These are phyloP conservation scores for Python bivittatus DNA, from an alignment of 2,113 vertebrate genomes.

Conservation along the genomic window DNA sequence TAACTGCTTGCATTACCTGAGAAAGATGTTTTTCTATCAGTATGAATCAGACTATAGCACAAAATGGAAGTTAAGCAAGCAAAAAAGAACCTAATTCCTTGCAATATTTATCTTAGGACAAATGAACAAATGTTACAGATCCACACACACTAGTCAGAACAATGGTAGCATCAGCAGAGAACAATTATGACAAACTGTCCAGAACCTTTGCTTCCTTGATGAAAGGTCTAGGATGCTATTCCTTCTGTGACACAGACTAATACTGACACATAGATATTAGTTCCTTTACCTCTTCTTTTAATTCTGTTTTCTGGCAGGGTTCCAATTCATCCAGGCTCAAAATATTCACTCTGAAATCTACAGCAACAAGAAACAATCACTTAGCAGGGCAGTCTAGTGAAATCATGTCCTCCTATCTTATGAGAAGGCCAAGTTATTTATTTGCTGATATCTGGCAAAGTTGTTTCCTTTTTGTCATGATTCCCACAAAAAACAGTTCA, in stretches of 20 bases:
- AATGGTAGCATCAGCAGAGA: neutral
- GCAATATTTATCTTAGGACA: neutral
- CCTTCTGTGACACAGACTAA: neutral
- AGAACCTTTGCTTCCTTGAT: neutral
- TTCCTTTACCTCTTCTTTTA: conserved; percentile 58
- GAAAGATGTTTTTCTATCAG: neutral
- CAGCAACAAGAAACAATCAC: neutral
- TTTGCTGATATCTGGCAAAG: neutral
- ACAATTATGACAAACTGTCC: neutral
- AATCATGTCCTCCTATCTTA: neutral
- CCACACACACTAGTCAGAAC: neutral
- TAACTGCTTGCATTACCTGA: conserved; percentile 36
- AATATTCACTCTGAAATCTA: conserved; percentile 84
- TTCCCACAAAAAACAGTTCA: neutral
- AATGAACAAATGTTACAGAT: neutral
- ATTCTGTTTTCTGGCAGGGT: conserved; percentile 48
- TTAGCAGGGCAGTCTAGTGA: neutral
- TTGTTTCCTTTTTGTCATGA: neutral
- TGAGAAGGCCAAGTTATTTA: neutral
- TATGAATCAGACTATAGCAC: neutral
- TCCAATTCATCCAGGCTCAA: conserved; percentile 83
- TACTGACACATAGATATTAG: neutral
- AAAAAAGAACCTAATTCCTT: neutral
- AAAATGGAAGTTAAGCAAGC: neutral
- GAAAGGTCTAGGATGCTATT: neutral